A percentile compares a stretch with the other conserved stretches of the same genome.
Evolutionary conservation across 2,888 invertebrate genomes (phyloP).

Genomic region (Polyommatus icarus): DNA sequence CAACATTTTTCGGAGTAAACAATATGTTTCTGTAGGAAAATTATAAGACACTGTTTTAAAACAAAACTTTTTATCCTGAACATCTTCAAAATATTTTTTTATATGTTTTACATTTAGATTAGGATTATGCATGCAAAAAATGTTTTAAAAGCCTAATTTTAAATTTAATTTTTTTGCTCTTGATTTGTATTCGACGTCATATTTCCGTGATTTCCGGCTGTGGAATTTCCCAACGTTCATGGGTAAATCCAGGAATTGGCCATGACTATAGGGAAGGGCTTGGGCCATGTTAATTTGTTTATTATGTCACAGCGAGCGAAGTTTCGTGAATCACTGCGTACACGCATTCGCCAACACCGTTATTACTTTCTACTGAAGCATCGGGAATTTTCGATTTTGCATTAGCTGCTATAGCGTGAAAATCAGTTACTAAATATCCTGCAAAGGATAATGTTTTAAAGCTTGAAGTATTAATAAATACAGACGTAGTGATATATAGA

Average conservation of each 20-base stretch:
- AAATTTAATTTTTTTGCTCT: no score
- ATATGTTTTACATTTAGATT: no score
- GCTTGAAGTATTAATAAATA: not conserved
- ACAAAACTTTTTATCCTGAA: no score
- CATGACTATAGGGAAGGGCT: slow-evolving; percentile 42
- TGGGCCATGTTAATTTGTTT: slow-evolving; percentile 68
- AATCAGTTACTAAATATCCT: not conserved
- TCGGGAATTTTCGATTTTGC: slow-evolving; percentile 39
- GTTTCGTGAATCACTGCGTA: slow-evolving; percentile 69
- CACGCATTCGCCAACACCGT: slow-evolving; percentile 65
- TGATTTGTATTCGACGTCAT: not conserved
- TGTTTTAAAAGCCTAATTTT: no score
- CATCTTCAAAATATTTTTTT: no score
- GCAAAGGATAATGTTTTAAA: not conserved
- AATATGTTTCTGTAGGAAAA: not conserved
- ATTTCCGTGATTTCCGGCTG: not conserved
- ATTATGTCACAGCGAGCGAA: slow-evolving; percentile 73
- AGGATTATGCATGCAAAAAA: no score
- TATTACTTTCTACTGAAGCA: slow-evolving; percentile 72
- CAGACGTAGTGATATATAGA: no score
- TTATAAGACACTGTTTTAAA: no score
- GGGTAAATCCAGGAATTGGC: slow-evolving; percentile 44
- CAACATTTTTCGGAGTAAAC: not conserved
- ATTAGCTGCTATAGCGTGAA: slow-evolving; percentile 30
- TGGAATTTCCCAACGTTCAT: slow-evolving; percentile 11